These are phyloP conservation scores for Ciona savignyi DNA, from an alignment of 23 tunicate genomes.

Conservation along the genomic window DNA sequence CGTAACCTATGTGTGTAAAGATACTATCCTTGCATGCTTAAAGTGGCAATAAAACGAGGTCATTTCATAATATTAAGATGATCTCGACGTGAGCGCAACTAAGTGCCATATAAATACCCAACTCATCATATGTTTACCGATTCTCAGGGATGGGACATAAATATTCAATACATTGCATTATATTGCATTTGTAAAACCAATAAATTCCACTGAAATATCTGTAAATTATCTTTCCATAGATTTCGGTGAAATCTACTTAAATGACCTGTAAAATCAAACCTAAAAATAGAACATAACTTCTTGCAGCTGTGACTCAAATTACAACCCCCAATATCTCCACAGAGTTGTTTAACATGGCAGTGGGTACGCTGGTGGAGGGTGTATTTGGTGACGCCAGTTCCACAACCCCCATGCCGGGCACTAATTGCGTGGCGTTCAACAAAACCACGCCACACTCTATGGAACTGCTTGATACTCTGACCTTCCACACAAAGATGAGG, in stretches of 20 bases:
- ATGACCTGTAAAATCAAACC: no score
- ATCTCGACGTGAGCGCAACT: no score
- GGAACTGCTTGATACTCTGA: constrained; percentile 80
- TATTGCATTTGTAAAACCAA: no score
- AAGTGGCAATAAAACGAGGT: constrained; percentile 22
- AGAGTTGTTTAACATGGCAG: constrained; percentile 43
- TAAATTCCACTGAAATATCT: background rate
- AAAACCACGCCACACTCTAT: constrained; percentile 55
- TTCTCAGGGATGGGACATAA: no score
- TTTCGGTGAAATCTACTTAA: no score
- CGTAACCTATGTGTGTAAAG: no score
- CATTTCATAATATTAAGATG: constrained; percentile 38
- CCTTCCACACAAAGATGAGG: constrained; percentile 90
- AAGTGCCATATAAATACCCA: no score
- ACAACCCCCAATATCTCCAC: background rate
- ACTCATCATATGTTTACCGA: no score
- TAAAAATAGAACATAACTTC: no score
- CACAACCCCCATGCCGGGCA: constrained; percentile 37
- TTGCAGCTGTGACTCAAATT: no score
- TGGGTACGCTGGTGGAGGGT: constrained; percentile 42
- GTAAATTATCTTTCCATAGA: no score
- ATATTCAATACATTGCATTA: constrained; percentile 68
- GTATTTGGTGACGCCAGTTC: constrained; percentile 45
- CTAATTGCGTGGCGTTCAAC: constrained; percentile 45
- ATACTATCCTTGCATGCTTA: no score